Base-by-base conservation (phyloP, 1,140 invertebrate genomes). In the Sinella curviseta region DNA sequence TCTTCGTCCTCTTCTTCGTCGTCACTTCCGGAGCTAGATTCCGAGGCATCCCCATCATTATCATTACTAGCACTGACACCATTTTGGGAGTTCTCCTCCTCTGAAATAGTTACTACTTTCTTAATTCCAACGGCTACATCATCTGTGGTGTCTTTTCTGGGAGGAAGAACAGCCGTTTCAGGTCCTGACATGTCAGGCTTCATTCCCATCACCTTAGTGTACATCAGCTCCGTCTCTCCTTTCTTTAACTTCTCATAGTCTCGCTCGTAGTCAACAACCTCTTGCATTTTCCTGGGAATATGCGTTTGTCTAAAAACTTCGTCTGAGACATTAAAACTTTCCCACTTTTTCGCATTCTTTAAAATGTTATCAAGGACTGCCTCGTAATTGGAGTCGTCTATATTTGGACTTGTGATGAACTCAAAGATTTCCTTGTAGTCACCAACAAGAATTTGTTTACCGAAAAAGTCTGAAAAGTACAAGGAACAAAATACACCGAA, bases 291-390 rank as follows among this genome's bases (percentile, higher is more conserved):
- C 87, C 97, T 93, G 28, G 98, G 97, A 86, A 99, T 99, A 85
- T 92, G 99, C 16, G 93, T 91, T 86, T 96, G 92, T 85, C 97
- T 97, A 87, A 99, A 99, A 35, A 98, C 94, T 87, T 96, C 91
- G 83, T 94, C 93, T 84, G 95, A 92, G 80, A 95, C 90, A 65
- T 91, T 90, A 82, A 91, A 88, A 74, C 90, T 88, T 81, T 90
- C 88, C 80, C 89, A 87, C 73, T 90, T 87, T 79, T 91, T 89
- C 20, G 91, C 91, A 81, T 89, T 89, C 81, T 92, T 90, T 0
- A 93, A 91, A 57, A 95, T 88, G 83, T 87, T 88, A 82, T 95
- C 91, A 57, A 96, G 87, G 85, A 92, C 93, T 80, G 91, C 90
- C 80, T 97, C 94, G 87, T 95, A 92, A 87, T 98, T 97, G 4